phyloP scores from a whole-genome alignment of 2,888 invertebrate species.

The Lampropteryx suffumata region DNA sequence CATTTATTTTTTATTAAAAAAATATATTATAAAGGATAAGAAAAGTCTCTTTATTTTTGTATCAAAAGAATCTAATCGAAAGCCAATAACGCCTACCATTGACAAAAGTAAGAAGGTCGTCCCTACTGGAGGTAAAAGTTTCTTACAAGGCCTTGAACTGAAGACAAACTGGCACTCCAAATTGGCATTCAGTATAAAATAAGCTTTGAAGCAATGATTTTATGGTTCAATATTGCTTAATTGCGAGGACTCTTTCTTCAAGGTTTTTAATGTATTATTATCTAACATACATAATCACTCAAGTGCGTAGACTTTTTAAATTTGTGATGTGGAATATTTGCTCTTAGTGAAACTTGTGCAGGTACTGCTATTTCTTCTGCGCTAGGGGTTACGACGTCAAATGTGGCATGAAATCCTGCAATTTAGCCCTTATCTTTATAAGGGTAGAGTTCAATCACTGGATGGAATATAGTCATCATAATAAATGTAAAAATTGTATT shows the following conservation, averaged over 20 bases:
- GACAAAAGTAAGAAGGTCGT: constrained; percentile 17
- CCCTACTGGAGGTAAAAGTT: constrained; percentile 18
- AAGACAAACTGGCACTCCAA: neutral
- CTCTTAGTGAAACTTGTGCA: constrained; percentile 1
- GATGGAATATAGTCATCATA: constrained; percentile 21
- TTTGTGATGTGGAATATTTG: no score
- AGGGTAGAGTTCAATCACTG: constrained; percentile 30
- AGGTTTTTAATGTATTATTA: no score
- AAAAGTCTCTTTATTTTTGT: neutral
- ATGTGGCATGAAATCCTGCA: constrained; percentile 33
- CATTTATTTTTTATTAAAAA: no score
- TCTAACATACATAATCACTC: no score
- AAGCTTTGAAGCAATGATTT: neutral
- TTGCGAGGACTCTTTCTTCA: neutral
- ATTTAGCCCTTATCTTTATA: constrained; percentile 31
- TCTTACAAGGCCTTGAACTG: constrained; percentile 33
- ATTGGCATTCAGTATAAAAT: neutral
- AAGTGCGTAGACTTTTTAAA: neutral
- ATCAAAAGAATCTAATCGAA: constrained; percentile 16
- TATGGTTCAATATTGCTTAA: neutral
- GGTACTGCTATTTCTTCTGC: neutral
- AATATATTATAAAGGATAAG: no score
- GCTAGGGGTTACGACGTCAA: constrained; percentile 24
- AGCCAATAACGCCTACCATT: constrained; percentile 13
- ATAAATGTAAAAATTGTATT: constrained; percentile 14